Evolutionary conservation across 2,888 invertebrate species (phyloP), one percentile per base, ranked within the genome.

Genomic region (Embidobia sp.): DNA sequence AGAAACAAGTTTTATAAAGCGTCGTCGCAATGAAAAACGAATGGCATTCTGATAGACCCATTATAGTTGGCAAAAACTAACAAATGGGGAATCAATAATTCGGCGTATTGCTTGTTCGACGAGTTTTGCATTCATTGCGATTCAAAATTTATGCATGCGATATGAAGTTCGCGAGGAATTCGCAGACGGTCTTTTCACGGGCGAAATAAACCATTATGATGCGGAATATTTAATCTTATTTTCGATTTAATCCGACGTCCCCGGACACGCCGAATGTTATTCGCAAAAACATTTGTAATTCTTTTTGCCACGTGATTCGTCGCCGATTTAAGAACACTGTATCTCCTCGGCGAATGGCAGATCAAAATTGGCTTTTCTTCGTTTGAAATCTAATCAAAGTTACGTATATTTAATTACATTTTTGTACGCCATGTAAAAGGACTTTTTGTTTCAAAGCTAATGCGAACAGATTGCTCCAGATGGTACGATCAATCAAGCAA

Each of bases 211-310:
- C n/a, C 37, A 53, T 53, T 22, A 53, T 53, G 26, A 64, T 64
- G 33, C 33, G 16, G 53, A 42, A 53, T 53, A 44, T 53, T 64
- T 51, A 64, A 64, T 51, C 64, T 44, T 33, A 53, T 66, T 66
- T 42, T 37, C 49, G 19, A 63, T 37, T 63, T 63, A 63, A 63
- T 63, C 63, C 51, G 8, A 7, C 16, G 31, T 35, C 40, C 46
- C 27, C 22, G 35, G 16, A 15, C 16, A 10, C 42, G 4, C 13
- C 10, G 13, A n/a, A 49, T 63, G 5, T 49, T 40, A 18, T 26
- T 26, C 27, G 48, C 7, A 13, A 16, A 11, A 42, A 64, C 44
- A 53, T 64, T 53, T 29, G 64, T 46, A 46, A 27, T 46, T 46
- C 10, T 55, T 55, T 35, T 44, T 42, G 31, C 44, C 46, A 15